Evolutionary conservation across 35 echinoderm and acorn worm species (phyloP), one percentile per base, ranked within the genome.

Genomic region (Eucidaris tribuloides): DNA sequence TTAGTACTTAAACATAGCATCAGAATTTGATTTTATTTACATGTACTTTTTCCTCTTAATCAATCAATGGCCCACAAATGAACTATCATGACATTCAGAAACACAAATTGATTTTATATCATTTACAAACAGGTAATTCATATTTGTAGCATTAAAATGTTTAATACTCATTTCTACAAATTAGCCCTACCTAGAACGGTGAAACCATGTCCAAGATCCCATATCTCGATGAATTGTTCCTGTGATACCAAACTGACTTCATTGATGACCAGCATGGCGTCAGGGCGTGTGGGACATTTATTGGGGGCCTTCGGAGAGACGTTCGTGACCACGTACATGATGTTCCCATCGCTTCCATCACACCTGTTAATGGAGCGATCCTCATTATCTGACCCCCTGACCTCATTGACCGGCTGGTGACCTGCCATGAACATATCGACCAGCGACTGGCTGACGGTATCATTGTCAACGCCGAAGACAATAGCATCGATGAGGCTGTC

Each of bases 361-460:
- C 96, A 99, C 17, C 90, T 58, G 40, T 82, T 99, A 45, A 99
- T 87, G 7, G 90, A 93, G 72, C 83, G 71, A 58, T 99, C 96
- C 35, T 34, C 63, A 2, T 78, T 39, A 17, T 58, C 87, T 55
- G 30, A n/a, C n/a, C n/a, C n/a, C n/a, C n/a, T n/a, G n/a, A n/a
- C n/a, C n/a, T n/a, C n/a, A n/a, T n/a, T n/a, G n/a, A n/a, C n/a
- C n/a, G n/a, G n/a, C n/a, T n/a, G n/a, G n/a, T n/a, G n/a, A n/a
- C n/a, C n/a, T n/a, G n/a, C n/a, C n/a, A n/a, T n/a, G n/a, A n/a
- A n/a, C n/a, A n/a, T n/a, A n/a, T n/a, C n/a, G n/a, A n/a, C n/a
- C n/a, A n/a, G n/a, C n/a, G n/a, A n/a, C n/a, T n/a, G n/a, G n/a
- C n/a, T n/a, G n/a, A n/a, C n/a, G n/a, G n/a, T 45, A 15, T 54